These are phyloP conservation scores for Pseudomyrmex dendroicus DNA, from an alignment of 1,140 invertebrate species.

Conservation along the genomic window DNA sequence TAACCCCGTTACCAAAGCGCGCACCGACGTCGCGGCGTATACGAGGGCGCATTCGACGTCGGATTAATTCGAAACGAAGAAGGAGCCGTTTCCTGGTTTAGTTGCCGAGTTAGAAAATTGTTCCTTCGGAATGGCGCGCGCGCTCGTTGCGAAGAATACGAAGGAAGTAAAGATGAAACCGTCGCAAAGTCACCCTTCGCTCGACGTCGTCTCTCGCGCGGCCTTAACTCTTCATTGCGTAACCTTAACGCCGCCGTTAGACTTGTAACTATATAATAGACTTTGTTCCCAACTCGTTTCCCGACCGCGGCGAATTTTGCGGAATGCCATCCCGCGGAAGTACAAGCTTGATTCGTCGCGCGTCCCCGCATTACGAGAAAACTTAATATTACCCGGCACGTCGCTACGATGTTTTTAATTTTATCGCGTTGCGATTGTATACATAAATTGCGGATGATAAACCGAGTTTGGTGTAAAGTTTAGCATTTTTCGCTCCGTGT, in stretches of 20 bases:
- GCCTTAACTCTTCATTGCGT: conserved; percentile 54
- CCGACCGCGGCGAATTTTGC: conserved; percentile 32
- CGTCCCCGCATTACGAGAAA: conserved; percentile 11
- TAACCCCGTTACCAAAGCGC: conserved; percentile 49
- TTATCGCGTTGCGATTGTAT: conserved; percentile 1
- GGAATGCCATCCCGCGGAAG: conserved; percentile 19
- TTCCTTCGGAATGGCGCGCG: conserved; percentile 29
- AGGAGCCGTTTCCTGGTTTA: conserved; percentile 54
- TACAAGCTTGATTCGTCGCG: conserved; percentile 52
- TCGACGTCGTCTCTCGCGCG: conserved; percentile 17
- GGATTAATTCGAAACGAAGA: conserved; percentile 58
- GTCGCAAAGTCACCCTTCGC: background rate
- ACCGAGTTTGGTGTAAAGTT: background rate
- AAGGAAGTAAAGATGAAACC: conserved; percentile 16
- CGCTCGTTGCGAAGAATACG: conserved; percentile 17
- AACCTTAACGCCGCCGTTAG: conserved; percentile 52
- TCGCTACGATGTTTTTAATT: conserved; percentile 19
- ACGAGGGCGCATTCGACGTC: conserved; percentile 35
- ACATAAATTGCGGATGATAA: conserved; percentile 1
- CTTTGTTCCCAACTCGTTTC: conserved; percentile 57
- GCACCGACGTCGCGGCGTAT: conserved; percentile 13
- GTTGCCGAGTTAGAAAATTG: conserved; percentile 62
- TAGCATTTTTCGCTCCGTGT: background rate
- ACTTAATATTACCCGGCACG: conserved; percentile 9
- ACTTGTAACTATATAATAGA: conserved; percentile 29